Evolutionary conservation across 2,797 vertebrate species (phyloP).

Genomic region (Cheirogaleus major): DNA sequence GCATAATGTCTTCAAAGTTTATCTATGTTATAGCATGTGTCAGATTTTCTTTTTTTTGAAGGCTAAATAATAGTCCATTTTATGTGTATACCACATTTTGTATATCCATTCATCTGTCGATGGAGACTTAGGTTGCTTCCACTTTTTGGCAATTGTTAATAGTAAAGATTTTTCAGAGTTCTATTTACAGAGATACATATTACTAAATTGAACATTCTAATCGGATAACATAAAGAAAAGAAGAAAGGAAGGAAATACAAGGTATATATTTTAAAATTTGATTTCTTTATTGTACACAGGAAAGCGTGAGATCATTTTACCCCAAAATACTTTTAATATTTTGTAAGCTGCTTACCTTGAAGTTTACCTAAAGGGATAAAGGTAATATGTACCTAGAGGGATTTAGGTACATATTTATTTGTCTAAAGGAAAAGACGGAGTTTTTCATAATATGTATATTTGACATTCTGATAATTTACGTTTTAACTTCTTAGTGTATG

Average conservation of each 20-base stretch:
- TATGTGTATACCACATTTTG: neutral
- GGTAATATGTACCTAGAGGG: too few relatives aligned
- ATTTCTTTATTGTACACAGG: neutral
- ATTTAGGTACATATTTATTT: constrained; percentile 68
- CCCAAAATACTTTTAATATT: neutral
- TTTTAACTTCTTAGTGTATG: constrained; percentile 73
- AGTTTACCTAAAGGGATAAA: neutral
- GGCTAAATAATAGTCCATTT: neutral
- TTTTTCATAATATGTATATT: constrained; percentile 78
- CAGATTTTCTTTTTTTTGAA: neutral
- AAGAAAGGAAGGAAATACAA: neutral
- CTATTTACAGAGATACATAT: neutral
- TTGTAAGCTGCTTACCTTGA: constrained; percentile 48
- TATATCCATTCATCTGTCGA: neutral
- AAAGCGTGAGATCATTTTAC: neutral
- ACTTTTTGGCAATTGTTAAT: neutral
- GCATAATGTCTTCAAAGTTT: neutral
- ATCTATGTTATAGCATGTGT: neutral
- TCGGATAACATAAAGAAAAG: neutral
- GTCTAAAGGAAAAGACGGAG: constrained; percentile 79
- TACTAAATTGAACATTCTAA: neutral
- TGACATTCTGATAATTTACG: constrained; percentile 78
- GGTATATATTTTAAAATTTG: neutral
- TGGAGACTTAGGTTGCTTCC: neutral
- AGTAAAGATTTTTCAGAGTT: neutral